These are phyloP conservation scores for Sibirionetta formosa DNA, from an alignment of 2,797 vertebrate genomes.

Conservation along the genomic window DNA sequence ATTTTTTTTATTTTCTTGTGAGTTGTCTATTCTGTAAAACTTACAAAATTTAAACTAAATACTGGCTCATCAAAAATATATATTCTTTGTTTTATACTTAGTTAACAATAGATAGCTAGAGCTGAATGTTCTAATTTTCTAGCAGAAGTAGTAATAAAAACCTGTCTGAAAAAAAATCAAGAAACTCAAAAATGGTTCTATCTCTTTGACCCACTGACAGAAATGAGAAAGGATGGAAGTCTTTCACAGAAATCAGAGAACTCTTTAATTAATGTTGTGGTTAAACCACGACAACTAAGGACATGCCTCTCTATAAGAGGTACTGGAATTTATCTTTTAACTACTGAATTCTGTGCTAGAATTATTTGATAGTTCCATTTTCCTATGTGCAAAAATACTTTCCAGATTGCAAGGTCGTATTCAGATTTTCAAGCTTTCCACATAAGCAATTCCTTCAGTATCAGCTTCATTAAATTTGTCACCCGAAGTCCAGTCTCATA, in stretches of 20 bases:
- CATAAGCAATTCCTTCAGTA: background rate
- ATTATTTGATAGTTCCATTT: background rate
- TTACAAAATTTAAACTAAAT: background rate
- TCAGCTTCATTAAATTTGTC: background rate
- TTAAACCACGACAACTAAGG: background rate
- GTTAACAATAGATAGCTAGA: background rate
- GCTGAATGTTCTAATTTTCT: background rate
- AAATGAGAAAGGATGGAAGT: background rate
- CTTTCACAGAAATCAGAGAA: background rate
- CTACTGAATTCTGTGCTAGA: background rate
- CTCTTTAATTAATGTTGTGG: background rate
- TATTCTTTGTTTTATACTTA: background rate
- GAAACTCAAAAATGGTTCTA: background rate
- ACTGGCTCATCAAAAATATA: background rate
- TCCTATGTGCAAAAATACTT: background rate
- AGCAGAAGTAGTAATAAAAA: background rate
- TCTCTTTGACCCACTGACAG: background rate
- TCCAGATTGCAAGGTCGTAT: background rate
- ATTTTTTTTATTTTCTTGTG: background rate
- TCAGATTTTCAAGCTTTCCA: slow-evolving; percentile 18
- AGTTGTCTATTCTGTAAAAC: background rate
- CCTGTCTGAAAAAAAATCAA: background rate
- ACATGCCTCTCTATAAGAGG: background rate
- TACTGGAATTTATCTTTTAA: background rate
- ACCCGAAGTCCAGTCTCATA: background rate